Conservation (phyloP, 2,888 invertebrate species). For the Hemicrepidius hirtus region DNA sequence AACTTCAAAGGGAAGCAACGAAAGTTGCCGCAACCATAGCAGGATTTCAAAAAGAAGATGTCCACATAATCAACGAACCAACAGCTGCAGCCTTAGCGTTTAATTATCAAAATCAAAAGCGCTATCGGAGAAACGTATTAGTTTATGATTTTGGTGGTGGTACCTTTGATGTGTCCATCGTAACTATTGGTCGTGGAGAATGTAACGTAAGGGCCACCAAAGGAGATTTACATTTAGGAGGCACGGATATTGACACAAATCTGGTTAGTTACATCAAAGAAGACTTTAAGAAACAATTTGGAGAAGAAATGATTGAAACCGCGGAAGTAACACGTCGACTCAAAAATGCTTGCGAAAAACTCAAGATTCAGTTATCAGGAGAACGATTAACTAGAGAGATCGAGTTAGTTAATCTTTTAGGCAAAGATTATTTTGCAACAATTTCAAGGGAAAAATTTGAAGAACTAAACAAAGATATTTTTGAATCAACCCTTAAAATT, state of each 20-base stretch:
- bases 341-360: conserved; percentile 55
- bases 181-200: conserved; percentile 45
- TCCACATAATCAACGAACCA: conserved; percentile 59
- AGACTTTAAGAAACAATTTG: conserved; percentile 48
- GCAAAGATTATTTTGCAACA: conserved; percentile 1
- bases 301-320: conserved; percentile 45
- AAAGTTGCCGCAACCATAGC: conserved; percentile 58
- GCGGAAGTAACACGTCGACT: conserved; percentile 50
- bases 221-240: conserved; percentile 61
- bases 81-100: conserved; percentile 60
- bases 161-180: conserved; percentile 61
- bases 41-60: conserved; percentile 52
- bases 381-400: not conserved
- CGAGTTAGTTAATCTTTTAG: not conserved
- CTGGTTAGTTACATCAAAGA: conserved; percentile 52
- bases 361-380: conserved; percentile 50
- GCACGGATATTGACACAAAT: conserved; percentile 59
- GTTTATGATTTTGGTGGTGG: conserved; percentile 62
- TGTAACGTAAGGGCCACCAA: conserved; percentile 56
- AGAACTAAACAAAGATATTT: conserved; percentile 49
- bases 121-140: conserved; percentile 50
- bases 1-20: conserved; percentile 59
- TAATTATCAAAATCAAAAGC: conserved; percentile 47
- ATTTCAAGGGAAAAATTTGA: conserved; percentile 58
- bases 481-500: conserved; percentile 55